phyloP scores from a whole-genome alignment of 1,140 invertebrate species.

The Leucophenga varia region DNA sequence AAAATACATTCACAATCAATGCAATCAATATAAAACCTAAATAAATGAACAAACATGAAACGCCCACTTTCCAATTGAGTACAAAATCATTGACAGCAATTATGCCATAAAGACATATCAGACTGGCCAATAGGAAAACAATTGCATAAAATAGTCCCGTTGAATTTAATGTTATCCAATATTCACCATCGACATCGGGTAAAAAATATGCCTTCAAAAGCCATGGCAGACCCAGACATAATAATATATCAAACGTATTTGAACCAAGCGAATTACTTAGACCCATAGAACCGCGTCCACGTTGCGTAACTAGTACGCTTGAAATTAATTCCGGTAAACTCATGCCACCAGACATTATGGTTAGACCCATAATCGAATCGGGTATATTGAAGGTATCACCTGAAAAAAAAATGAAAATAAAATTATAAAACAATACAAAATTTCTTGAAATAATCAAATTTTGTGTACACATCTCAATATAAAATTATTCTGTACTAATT shows the following conservation, averaged over 20 bases:
- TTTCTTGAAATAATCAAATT: no score
- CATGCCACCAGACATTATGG: constrained; percentile 70
- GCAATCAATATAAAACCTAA: constrained; percentile 70
- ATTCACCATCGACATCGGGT: constrained; percentile 63
- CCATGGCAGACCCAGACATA: constrained; percentile 83
- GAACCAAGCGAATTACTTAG: constrained; percentile 85
- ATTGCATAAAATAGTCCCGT: constrained; percentile 74
- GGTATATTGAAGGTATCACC: constrained; percentile 67
- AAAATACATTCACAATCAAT: no score
- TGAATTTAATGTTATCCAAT: constrained; percentile 66
- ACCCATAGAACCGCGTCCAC: constrained; percentile 82
- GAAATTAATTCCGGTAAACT: constrained; percentile 82
- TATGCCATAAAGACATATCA: constrained; percentile 68
- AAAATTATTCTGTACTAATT: no score
- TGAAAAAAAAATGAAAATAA: constrained; percentile 23
- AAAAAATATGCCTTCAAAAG: constrained; percentile 72
- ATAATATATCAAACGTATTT: constrained; percentile 82
- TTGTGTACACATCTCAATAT: no score
- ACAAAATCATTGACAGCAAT: constrained; percentile 50
- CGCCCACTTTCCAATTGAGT: constrained; percentile 72
- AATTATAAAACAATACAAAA: no score
- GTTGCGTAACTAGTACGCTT: constrained; percentile 74
- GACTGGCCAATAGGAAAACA: constrained; percentile 70
- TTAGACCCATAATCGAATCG: constrained; percentile 77
- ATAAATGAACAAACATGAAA: constrained; percentile 72